Evolutionary conservation across 2,888 invertebrate genomes (phyloP), one percentile per base, ranked within the genome.

Genomic region (Tanaodytes sp.): DNA sequence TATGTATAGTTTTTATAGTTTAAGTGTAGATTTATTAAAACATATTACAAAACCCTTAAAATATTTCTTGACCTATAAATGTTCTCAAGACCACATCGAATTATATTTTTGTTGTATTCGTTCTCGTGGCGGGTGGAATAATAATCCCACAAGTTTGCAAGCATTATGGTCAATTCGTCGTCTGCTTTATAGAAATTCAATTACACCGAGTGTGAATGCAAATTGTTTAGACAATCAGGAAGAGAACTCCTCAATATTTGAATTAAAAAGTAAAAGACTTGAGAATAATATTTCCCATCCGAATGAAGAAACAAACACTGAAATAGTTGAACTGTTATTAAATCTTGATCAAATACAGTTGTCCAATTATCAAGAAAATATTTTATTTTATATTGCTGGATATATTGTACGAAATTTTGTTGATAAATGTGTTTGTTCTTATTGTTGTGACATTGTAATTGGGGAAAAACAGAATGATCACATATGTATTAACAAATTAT

Each of bases 171-270:
- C 16, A 2, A 31, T 46, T 16, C 27, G 46, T 16, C 16, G 30
- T 4, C n/a, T 46, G 14, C 14, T 58, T 45, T 37, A 39, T 73
- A 12, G 73, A 73, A 52, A 71, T 46, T 57, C 46, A 73, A 14
- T 76, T 74, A 71, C 74, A 75, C 62, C 48, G 14, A 36, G 42
- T 12, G 8, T 30, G 5, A 46, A 30, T 18, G 46, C 46, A 8
- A 31, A 31, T 18, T 31, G 46, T 12, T 15, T 23, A 8, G 11
- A 15, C 31, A 18, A 46, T 18, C 1, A 18, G 9, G 5, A 9
- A 18, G 31, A 16, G 1, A 15, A 11, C 1, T 4, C 12, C 5
- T 18, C 31, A 2, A 46, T 51, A 8, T 36, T 51, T 19, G 51
- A 61, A 18, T 61, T 51, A 43, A 36, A 27, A 37, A 12, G 15